phyloP scores from a whole-genome alignment of 2,113 vertebrate species.

The Mungos mungo region DNA sequence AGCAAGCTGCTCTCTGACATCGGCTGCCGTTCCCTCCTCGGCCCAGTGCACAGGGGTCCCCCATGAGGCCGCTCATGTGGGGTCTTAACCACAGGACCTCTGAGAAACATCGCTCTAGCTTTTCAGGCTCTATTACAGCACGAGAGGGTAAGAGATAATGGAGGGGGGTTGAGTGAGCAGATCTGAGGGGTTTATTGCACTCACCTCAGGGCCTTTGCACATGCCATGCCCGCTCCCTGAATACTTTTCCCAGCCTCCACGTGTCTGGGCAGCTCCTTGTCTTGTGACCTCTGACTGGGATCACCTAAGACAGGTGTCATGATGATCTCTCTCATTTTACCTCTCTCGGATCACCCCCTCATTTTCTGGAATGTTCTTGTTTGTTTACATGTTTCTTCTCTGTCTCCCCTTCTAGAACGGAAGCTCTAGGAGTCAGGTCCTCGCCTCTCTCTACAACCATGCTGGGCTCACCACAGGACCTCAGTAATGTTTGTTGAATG shows the following conservation, averaged over 20 bases:
- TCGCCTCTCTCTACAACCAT: fast-evolving
- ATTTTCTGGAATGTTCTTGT: fast-evolving
- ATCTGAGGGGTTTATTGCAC: fast-evolving
- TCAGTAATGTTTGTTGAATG: not conserved
- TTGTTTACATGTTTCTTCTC: not conserved
- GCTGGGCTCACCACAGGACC: not conserved
- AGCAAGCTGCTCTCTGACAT: not conserved
- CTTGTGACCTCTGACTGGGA: not conserved
- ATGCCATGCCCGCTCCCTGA: fast-evolving
- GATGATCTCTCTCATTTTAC: fast-evolving
- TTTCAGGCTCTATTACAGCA: not conserved
- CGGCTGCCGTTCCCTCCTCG: not conserved
- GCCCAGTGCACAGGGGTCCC: not conserved
- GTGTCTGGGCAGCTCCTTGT: not conserved
- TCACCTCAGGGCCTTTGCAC: not conserved
- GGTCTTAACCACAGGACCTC: not conserved
- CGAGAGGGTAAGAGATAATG: too few species aligned
- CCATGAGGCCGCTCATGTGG: fast-evolving
- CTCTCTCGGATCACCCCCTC: not conserved
- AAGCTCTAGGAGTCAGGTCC: too few species aligned
- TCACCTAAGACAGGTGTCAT: fast-evolving
- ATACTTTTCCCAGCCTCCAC: fast-evolving
- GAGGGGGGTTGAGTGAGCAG: not conserved
- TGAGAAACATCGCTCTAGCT: not conserved
- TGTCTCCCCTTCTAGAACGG: not conserved